Conservation (phyloP, 2,888 invertebrate genomes). For the Octonoba sinensis region DNA sequence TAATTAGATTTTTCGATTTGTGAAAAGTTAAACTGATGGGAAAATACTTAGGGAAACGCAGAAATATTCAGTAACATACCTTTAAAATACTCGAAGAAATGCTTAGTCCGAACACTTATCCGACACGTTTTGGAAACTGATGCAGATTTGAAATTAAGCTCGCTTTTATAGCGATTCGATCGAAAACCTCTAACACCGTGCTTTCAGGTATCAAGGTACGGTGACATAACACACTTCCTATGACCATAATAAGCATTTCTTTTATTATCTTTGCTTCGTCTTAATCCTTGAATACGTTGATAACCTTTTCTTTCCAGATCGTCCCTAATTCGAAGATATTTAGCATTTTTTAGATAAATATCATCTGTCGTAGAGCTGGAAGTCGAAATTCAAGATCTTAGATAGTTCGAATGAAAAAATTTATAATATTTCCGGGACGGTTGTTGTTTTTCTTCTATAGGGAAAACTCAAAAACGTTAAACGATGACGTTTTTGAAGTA, state of each 20-base stretch:
- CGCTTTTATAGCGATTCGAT: conserved; percentile 30
- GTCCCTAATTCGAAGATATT: neutral
- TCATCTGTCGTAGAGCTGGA: neutral
- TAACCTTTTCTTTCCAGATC: conserved; percentile 39
- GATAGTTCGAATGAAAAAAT: too few species aligned
- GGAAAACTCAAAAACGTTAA: too few species aligned
- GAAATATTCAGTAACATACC: too few species aligned
- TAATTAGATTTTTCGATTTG: too few species aligned
- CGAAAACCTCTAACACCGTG: neutral
- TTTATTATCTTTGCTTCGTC: conserved; percentile 28
- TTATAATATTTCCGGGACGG: neutral
- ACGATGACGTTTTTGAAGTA: too few species aligned
- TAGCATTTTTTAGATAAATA: neutral
- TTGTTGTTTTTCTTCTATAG: too few species aligned
- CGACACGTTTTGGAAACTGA: conserved; percentile 9
- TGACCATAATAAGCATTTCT: neutral
- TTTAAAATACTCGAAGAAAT: too few species aligned
- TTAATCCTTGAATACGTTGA: conserved; percentile 32
- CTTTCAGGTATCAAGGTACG: conserved; percentile 25
- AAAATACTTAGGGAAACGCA: too few species aligned
- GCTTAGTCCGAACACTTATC: too few species aligned
- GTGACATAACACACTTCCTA: conserved; percentile 41
- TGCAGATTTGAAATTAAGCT: conserved; percentile 2
- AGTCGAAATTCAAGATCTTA: neutral
- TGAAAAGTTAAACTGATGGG: too few species aligned